Percentiles rank a stretch among this genome's conserved stretches.
These are phyloP conservation scores for Ardeotis arabs DNA, from an alignment of 2,113 vertebrate genomes.

Conservation along the genomic window DNA sequence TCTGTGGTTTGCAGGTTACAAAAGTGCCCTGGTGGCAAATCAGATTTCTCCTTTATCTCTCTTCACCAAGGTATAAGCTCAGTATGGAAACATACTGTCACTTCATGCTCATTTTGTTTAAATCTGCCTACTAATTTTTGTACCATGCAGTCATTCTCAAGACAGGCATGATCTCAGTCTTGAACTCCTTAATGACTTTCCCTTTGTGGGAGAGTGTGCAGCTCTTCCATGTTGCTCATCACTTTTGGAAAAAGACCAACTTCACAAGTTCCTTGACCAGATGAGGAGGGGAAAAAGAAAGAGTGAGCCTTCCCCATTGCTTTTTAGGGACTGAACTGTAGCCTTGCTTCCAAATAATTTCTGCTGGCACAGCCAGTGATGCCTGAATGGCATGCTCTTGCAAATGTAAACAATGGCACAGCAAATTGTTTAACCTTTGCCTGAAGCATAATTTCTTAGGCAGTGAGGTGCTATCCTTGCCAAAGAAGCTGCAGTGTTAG, in stretches of 20 bases:
- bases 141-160: slow-evolving; percentile 25
- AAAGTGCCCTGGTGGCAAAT: neutral
- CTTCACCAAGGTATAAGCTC: neutral
- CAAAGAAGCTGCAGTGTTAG: neutral
- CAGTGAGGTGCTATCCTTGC: neutral
- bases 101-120: slow-evolving; percentile 13
- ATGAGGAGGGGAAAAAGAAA: neutral
- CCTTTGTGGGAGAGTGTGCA: neutral
- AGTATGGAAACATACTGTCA: neutral
- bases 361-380: neutral
- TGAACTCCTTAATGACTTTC: slow-evolving; percentile 36
- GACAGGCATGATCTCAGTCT: slow-evolving; percentile 30
- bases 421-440: neutral
- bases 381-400: neutral
- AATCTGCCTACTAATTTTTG: slow-evolving; percentile 18
- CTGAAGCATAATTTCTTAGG: neutral
- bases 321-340: neutral
- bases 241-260: slow-evolving; percentile 20
- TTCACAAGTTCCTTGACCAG: slow-evolving; percentile 14
- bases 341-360: neutral
- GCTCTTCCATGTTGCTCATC: slow-evolving; percentile 56
- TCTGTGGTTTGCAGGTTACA: neutral
- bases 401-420: neutral
- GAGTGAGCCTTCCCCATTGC: neutral
- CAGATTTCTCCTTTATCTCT: neutral